Evolutionary conservation across 1,140 invertebrate species (phyloP).

Genomic region (Berghia stephanieae): DNA sequence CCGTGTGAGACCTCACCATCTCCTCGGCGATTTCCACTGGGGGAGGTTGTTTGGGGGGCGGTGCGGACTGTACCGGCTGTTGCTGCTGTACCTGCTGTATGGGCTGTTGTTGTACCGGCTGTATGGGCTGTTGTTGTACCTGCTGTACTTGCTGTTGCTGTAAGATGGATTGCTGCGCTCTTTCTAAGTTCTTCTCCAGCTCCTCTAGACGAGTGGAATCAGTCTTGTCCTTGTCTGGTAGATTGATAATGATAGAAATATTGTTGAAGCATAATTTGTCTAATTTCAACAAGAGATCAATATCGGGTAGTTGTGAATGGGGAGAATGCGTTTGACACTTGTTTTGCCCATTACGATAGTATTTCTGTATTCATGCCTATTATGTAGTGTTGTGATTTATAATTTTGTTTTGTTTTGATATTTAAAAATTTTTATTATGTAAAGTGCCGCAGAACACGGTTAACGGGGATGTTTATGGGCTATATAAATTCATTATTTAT

Average conservation of each 20-base stretch:
- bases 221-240: constrained; percentile 27
- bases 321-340: no score
- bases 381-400: no score
- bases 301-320: no score
- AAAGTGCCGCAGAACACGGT: no score
- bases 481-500: no score
- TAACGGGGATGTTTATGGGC: no score
- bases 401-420: no score
- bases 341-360: no score
- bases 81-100: constrained; percentile 34
- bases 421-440: no score
- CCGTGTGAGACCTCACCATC: constrained; percentile 11
- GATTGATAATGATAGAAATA: background rate
- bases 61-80: constrained; percentile 36
- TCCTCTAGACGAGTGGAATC: constrained; percentile 50
- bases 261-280: no score
- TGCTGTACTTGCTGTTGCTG: constrained; percentile 42
- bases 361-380: no score
- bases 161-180: constrained; percentile 51
- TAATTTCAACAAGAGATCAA: no score
- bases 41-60: constrained; percentile 19
- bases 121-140: constrained; percentile 34
- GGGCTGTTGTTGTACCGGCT: constrained; percentile 37
- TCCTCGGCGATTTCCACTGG: constrained; percentile 41
- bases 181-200: constrained; percentile 53